Evolutionary conservation across 92 coral and sea anemone genomes (phyloP).

Genomic region (Siderastrea radians): DNA sequence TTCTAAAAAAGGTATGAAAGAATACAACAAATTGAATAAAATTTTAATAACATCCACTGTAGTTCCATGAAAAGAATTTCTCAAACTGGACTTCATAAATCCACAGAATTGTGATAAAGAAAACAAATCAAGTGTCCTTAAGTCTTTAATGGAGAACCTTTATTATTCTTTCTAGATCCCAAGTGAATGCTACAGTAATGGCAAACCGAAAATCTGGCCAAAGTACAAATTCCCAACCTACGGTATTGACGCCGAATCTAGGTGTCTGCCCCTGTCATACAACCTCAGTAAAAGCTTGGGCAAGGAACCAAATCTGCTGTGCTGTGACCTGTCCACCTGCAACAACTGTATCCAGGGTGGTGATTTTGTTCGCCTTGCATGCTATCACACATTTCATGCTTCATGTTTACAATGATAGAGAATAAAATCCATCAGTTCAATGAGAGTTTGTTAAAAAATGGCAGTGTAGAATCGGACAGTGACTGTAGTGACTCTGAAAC

Average conservation of each 20-base stretch:
- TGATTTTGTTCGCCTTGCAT: conserved; percentile 36
- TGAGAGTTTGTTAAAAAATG: conserved; percentile 13
- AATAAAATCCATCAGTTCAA: conserved; percentile 23
- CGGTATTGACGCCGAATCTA: conserved; percentile 22
- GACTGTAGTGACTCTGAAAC: background rate
- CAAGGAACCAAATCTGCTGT: conserved; percentile 37
- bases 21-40: background rate
- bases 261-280: conserved; percentile 34
- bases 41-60: background rate
- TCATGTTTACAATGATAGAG: conserved; percentile 27
- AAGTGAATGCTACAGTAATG: conserved; percentile 42
- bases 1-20: background rate
- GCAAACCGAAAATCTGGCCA: conserved; percentile 48
- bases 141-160: background rate
- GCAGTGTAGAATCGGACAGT: background rate
- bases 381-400: conserved; percentile 46
- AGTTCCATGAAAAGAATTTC: too few relatives aligned
- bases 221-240: conserved; percentile 30
- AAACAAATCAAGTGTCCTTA: background rate
- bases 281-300: conserved; percentile 21
- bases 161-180: conserved; percentile 32
- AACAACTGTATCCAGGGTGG: background rate
- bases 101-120: background rate
- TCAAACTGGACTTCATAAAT: background rate
- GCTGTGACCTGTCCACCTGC: conserved; percentile 41